Percentiles rank a stretch among this genome's conserved stretches.
Evolutionary conservation across 2,113 vertebrate species (phyloP).

Genomic region (Bos javanicus): DNA sequence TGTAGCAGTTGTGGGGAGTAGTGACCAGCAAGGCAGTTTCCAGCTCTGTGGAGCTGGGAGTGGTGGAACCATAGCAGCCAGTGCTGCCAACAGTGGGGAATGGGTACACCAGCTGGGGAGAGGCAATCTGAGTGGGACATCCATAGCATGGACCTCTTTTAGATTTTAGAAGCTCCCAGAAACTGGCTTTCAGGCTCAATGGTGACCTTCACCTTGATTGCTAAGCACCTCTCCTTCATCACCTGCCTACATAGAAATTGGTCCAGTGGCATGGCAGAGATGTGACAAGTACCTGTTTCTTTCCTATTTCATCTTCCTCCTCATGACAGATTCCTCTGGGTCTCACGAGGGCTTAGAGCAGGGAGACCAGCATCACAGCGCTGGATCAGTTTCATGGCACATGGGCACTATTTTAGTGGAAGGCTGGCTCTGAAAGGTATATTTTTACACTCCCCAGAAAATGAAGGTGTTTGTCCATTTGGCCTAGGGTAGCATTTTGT

Average conservation of each 20-base stretch:
- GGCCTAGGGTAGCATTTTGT: conserved; percentile 60
- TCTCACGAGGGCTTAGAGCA: neutral
- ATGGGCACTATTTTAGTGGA: conserved; percentile 11
- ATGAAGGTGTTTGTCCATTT: conserved; percentile 62
- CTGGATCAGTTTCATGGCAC: neutral
- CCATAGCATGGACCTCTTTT: neutral
- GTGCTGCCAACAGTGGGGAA: neutral
- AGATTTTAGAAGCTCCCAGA: neutral
- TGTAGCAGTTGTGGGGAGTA: neutral
- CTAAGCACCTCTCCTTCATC: neutral
- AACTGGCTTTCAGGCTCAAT: neutral
- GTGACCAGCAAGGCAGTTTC: neutral
- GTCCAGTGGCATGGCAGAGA: neutral
- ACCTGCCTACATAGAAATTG: neutral
- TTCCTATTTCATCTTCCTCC: neutral
- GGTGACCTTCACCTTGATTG: neutral
- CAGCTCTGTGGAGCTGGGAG: neutral
- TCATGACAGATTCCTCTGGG: neutral
- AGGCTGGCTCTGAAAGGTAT: conserved; percentile 31
- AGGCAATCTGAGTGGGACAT: neutral
- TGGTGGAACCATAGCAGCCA: neutral
- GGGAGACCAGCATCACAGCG: neutral
- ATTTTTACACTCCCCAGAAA: conserved; percentile 62
- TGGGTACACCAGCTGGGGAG: neutral
- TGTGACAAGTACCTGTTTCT: neutral